These are phyloP conservation scores for Tauraco erythrolophus DNA, from an alignment of 2,113 vertebrate species.

Conservation along the genomic window DNA sequence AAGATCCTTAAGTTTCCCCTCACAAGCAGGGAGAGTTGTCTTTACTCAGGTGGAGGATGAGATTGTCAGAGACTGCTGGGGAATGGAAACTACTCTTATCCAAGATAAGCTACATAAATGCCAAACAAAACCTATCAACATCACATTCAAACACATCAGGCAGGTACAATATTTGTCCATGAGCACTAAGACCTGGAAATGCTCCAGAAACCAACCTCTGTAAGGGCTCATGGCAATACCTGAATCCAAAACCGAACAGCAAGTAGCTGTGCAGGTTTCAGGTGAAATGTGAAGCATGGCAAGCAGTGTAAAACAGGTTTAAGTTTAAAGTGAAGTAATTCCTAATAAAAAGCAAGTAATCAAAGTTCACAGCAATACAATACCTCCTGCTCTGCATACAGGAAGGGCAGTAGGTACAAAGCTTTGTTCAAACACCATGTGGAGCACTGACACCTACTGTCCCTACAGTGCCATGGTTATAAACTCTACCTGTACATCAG, in stretches of 20 bases:
- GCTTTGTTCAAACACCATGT: not conserved
- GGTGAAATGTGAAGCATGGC: not conserved
- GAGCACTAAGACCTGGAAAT: not conserved
- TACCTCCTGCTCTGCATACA: not conserved
- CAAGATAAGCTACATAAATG: not conserved
- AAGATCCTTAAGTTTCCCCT: not conserved
- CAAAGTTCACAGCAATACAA: not conserved
- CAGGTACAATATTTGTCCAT: not conserved
- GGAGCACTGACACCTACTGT: not conserved
- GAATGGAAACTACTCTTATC: not conserved
- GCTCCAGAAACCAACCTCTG: not conserved
- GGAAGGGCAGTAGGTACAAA: not conserved
- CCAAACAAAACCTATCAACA: not conserved
- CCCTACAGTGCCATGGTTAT: not conserved
- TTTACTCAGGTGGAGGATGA: not conserved
- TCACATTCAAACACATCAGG: not conserved
- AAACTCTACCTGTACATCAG: constrained; percentile 94
- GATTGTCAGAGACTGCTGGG: not conserved
- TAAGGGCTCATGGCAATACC: not conserved
- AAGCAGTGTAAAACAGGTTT: not conserved
- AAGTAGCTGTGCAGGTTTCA: not conserved
- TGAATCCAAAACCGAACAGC: not conserved
- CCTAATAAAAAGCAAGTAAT: not conserved
- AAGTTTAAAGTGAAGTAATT: not conserved
- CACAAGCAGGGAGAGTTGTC: not conserved